Conservation (phyloP, 2,888 invertebrate genomes). For the Onchidella celtica region DNA sequence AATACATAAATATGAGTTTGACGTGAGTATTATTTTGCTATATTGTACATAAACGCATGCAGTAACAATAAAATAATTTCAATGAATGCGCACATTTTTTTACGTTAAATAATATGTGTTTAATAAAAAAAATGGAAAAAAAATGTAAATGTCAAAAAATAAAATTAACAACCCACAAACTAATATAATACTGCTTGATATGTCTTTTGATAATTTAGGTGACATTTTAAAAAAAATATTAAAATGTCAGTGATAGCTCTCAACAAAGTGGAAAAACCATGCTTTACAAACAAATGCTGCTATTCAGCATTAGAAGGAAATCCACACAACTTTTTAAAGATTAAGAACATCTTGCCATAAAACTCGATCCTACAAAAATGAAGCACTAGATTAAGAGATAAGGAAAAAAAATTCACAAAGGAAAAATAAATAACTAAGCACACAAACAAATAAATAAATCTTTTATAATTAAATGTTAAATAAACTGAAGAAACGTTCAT, state of each 20-base stretch:
- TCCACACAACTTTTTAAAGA: too few relatives aligned
- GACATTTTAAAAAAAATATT: background rate
- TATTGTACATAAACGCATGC: background rate
- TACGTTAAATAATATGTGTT: background rate
- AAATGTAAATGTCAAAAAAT: background rate
- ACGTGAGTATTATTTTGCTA: background rate
- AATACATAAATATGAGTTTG: background rate
- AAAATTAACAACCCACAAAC: background rate
- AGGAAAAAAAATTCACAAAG: too few relatives aligned
- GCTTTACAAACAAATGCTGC: too few relatives aligned
- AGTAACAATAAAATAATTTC: background rate
- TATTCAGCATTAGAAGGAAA: too few relatives aligned
- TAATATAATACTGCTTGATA: slow-evolving; percentile 26
- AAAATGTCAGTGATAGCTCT: background rate
- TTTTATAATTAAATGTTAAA: too few relatives aligned
- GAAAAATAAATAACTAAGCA: too few relatives aligned
- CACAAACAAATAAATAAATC: too few relatives aligned
- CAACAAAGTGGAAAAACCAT: too few relatives aligned
- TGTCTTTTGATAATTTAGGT: slow-evolving; percentile 5
- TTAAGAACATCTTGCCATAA: too few relatives aligned
- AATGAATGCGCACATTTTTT: background rate
- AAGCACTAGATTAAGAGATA: too few relatives aligned
- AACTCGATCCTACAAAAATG: too few relatives aligned
- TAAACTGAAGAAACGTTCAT: too few relatives aligned
- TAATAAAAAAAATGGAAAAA: background rate